Evolutionary conservation across 2,113 vertebrate genomes (phyloP).

Genomic region (Nymphicus hollandicus): DNA sequence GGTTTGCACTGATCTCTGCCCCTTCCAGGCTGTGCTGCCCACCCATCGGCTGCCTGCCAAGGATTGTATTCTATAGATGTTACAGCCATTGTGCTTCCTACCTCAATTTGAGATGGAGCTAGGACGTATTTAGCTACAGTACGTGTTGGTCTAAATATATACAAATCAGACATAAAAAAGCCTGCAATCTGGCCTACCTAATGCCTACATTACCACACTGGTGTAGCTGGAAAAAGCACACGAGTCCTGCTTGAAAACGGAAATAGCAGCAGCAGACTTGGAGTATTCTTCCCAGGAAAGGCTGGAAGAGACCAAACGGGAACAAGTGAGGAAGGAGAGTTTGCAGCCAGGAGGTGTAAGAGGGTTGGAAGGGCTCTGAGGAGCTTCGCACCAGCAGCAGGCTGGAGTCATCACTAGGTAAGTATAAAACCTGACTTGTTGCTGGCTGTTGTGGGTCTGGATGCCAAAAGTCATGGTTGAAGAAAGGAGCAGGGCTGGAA

Average conservation of each 20-base stretch:
- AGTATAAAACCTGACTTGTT: not conserved
- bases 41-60: not conserved
- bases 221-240: slow-evolving; percentile 26
- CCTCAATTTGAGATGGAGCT: not conserved
- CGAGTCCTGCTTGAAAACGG: not conserved
- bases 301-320: not conserved
- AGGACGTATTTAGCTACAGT: slow-evolving; percentile 12
- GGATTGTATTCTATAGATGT: not conserved
- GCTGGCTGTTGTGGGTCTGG: not conserved
- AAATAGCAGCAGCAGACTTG: not conserved
- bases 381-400: not conserved
- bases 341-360: not conserved
- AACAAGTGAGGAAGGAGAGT: not conserved
- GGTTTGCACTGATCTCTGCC: not conserved
- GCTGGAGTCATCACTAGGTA: not conserved
- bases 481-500: not conserved
- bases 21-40: not conserved
- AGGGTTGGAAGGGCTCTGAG: not conserved
- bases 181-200: slow-evolving; percentile 53
- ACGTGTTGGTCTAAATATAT: slow-evolving; percentile 45
- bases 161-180: not conserved
- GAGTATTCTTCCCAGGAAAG: not conserved
- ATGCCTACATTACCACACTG: slow-evolving; percentile 12
- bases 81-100: not conserved
- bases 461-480: not conserved